These are phyloP conservation scores for Dicaeum eximium DNA, from an alignment of 2,113 vertebrate species.

Conservation along the genomic window DNA sequence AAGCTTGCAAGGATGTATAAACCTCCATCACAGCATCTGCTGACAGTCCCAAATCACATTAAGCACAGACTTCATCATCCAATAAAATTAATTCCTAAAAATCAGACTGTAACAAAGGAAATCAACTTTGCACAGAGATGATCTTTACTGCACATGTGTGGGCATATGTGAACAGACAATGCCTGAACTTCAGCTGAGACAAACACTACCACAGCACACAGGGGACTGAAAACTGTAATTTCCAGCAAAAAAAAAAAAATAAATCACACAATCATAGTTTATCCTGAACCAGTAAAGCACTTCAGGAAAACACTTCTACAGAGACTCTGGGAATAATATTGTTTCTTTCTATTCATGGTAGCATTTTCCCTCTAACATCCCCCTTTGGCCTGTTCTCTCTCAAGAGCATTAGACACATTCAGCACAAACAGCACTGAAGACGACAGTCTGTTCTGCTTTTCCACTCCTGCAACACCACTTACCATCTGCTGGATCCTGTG, in stretches of 20 bases:
- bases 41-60: background rate
- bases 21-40: background rate
- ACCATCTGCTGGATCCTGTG: constrained; percentile 98
- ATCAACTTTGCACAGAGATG: background rate
- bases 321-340: background rate
- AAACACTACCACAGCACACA: background rate
- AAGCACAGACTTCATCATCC: background rate
- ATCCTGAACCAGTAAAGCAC: background rate
- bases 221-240: background rate
- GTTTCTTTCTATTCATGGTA: background rate
- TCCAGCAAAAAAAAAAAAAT: background rate
- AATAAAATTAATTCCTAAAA: constrained; percentile 20
- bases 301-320: background rate
- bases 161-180: background rate
- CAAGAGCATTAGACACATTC: background rate
- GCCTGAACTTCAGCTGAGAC: constrained; percentile 16
- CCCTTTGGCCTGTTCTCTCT: background rate
- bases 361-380: background rate
- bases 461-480: constrained; percentile 38
- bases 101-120: background rate
- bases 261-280: background rate
- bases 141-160: background rate
- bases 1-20: background rate
- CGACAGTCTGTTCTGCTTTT: background rate
- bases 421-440: background rate